Evolutionary conservation across 2,888 invertebrate species (phyloP), one percentile per base, ranked within the genome.

Genomic region (Synergus laeviventris): DNA sequence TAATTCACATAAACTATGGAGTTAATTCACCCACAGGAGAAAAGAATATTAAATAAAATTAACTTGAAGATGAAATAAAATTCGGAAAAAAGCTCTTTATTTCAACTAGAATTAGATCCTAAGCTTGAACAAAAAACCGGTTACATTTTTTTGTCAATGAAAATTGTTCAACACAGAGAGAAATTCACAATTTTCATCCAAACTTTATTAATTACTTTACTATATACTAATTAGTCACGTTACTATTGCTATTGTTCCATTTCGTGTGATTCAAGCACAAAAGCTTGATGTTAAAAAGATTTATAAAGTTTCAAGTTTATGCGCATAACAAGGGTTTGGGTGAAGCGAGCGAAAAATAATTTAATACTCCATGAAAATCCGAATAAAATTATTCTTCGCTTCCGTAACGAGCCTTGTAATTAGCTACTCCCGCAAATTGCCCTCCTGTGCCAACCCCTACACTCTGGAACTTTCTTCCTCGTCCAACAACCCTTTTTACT

Each of bases 351-450:
- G 78, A 81, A 75, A 66, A 78, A 81, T 81, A 80, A 82, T 84
- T 82, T 81, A 83, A 83, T 81, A 81, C 77, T 78, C 75, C 80
- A 80, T 74, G 81, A 82, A 81, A 82, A 85, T 82, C 76, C 79
- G 81, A 79, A 80, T 80, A 74, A 79, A 85, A 86, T 86, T 84
- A 85, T 86, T 83, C 81, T 77, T 74, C 80, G 81, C 79, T 83
- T 79, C 80, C 81, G 83, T 86, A 86, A 86, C 82, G 84, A 64
- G 64, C 31, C 60, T 64, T 83, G 85, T 85, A 87, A 87, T 87
- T 87, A 87, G 84, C 85, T 84, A 80, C 81, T 80, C 80, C 82
- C 83, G 82, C 85, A 87, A 87, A 87, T 86, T 86, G 82, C 82
- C 80, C 39, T 64, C 21, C 64, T 62, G 18, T 62, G 18, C 18